phyloP scores from a whole-genome alignment of 1,140 invertebrate genomes.

The Wiebesia pumilae region DNA sequence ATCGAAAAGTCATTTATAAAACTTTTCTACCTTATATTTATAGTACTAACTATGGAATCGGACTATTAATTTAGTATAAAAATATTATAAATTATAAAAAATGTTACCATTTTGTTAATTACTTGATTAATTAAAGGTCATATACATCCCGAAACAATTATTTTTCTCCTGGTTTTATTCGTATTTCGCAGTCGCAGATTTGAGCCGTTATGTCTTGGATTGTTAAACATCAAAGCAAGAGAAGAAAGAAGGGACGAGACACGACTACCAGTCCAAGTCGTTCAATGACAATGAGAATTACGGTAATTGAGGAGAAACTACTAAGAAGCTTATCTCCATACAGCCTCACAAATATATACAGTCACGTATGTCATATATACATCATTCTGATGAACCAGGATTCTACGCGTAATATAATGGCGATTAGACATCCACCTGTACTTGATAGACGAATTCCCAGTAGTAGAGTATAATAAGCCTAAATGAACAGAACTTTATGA shows the following conservation, averaged over 20 bases:
- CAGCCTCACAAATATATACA: not conserved
- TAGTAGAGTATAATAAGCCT: not conserved
- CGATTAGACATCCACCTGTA: not conserved
- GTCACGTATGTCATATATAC: not conserved
- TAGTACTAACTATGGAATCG: not conserved
- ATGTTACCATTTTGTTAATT: not conserved
- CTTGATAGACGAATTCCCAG: not conserved
- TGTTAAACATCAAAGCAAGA: not conserved
- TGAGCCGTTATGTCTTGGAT: not conserved
- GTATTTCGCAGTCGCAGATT: not conserved
- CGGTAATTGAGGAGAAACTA: slow-evolving; percentile 38
- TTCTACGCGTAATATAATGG: not conserved
- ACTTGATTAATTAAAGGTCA: not conserved
- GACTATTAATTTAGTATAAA: not conserved
- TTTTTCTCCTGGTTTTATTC: not conserved
- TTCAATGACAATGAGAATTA: slow-evolving; percentile 46
- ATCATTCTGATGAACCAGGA: not conserved
- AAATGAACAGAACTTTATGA: slow-evolving; percentile 1
- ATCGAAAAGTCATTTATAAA: not conserved
- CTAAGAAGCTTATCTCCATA: not conserved
- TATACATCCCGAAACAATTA: not conserved
- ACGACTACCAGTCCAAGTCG: not conserved
- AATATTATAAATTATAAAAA: not conserved
- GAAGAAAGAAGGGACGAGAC: not conserved
- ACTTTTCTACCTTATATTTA: not conserved